A percentile compares a stretch with the other conserved stretches of the same genome.
These are phyloP conservation scores for Aplodontia rufa DNA, from an alignment of 2,113 vertebrate genomes.

Conservation along the genomic window DNA sequence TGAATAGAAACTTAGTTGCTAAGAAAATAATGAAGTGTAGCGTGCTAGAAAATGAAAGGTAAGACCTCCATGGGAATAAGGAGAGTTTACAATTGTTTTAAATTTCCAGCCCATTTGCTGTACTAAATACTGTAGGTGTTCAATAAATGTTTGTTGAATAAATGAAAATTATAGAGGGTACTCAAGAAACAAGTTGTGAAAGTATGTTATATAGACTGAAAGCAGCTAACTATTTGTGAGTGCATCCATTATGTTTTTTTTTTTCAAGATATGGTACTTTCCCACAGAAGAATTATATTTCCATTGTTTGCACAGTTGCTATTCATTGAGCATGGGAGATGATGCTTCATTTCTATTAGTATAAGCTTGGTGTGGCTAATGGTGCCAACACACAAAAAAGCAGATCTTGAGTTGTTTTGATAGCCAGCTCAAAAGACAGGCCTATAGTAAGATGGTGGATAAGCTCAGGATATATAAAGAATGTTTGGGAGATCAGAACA, in stretches of 20 bases:
- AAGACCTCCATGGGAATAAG: not conserved
- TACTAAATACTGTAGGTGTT: not conserved
- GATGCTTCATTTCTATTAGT: constrained; percentile 13
- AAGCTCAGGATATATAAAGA: not conserved
- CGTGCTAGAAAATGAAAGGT: not conserved
- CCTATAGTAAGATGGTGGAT: not conserved
- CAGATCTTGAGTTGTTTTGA: not conserved
- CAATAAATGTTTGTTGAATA: not conserved
- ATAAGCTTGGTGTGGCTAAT: not conserved
- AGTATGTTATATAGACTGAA: not conserved
- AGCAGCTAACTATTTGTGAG: not conserved
- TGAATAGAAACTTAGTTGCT: not conserved
- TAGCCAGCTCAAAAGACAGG: not conserved
- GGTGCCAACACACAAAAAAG: not conserved
- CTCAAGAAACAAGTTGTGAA: not conserved
- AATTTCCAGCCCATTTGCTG: not conserved
- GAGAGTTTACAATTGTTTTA: not conserved
- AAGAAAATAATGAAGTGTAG: not conserved
- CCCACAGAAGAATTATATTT: not conserved
- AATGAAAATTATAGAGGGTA: not conserved
- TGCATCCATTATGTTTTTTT: not conserved
- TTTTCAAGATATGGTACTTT: not conserved
- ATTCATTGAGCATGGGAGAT: not conserved
- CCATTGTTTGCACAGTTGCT: not conserved
- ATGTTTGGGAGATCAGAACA: not conserved